Conservation (phyloP, 2,888 invertebrate genomes). For the Pristionchus fissidentatus region DNA sequence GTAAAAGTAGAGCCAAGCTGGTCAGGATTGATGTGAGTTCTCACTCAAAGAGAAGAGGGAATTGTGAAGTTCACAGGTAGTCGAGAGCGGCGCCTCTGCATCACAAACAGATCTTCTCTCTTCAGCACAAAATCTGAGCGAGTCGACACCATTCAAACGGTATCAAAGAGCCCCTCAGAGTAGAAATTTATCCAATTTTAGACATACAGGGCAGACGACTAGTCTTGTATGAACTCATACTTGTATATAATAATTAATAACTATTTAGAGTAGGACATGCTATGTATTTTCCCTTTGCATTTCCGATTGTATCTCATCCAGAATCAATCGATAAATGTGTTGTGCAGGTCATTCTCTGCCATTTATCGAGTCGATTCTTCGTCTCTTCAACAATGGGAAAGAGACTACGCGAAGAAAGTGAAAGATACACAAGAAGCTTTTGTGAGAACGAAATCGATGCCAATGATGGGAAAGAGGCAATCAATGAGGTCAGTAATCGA, state of each 20-base stretch:
- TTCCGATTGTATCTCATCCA: background rate
- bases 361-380: constrained; percentile 70
- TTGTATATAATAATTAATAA: too few species aligned
- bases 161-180: background rate
- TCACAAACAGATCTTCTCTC: constrained; percentile 35
- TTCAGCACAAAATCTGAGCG: background rate
- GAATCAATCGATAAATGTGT: background rate
- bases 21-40: constrained; percentile 71
- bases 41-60: background rate
- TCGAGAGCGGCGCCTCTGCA: constrained; percentile 8
- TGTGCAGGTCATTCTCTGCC: constrained; percentile 57
- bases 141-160: constrained; percentile 42
- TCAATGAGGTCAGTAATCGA: constrained; percentile 1
- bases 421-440: constrained; percentile 31
- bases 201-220: too few species aligned
- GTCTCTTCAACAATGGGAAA: constrained; percentile 70
- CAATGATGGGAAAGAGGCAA: constrained; percentile 46
- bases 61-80: constrained; percentile 1
- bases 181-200: too few species aligned
- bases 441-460: constrained; percentile 45
- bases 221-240: too few species aligned
- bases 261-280: too few species aligned
- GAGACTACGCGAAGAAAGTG: constrained; percentile 62
- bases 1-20: constrained; percentile 64
- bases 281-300: too few species aligned